Conservation (phyloP, 2,888 invertebrate species). For the Bombylius major region DNA sequence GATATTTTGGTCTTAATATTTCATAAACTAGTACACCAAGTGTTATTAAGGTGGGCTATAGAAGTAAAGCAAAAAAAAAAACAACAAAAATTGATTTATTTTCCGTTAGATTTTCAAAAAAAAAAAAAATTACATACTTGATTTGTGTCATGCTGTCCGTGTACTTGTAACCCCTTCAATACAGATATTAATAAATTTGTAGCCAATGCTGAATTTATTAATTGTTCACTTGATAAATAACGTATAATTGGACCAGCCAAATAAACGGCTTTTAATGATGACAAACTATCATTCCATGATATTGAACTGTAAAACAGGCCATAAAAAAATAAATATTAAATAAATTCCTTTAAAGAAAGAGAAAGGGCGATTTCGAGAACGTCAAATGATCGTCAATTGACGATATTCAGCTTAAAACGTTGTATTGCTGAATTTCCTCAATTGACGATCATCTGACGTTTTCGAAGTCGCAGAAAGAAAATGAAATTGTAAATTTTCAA, state of each 20-base stretch:
- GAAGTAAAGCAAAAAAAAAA: not conserved
- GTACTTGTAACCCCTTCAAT: constrained; percentile 65
- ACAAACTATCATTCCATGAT: constrained; percentile 79
- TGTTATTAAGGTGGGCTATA: constrained; percentile 46
- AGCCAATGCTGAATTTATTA: constrained; percentile 53
- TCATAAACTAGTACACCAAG: constrained; percentile 81
- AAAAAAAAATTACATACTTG: constrained; percentile 43
- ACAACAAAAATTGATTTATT: not conserved
- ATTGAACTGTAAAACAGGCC: constrained; percentile 40
- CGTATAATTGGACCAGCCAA: constrained; percentile 60
- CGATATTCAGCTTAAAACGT: too few species aligned
- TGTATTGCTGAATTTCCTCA: too few species aligned
- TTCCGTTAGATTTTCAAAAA: too few species aligned
- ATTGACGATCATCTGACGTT: too few species aligned
- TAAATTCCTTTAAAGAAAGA: not conserved
- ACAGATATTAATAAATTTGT: constrained; percentile 64
- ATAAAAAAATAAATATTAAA: constrained; percentile 3
- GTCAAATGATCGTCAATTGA: too few species aligned
- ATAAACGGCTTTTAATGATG: constrained; percentile 66
- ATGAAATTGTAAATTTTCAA: not conserved
- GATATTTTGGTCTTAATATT: constrained; percentile 61
- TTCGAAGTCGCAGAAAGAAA: too few species aligned
- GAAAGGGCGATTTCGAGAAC: too few species aligned
- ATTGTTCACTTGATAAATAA: constrained; percentile 49
- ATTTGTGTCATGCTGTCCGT: constrained; percentile 84